These are phyloP conservation scores for Brachionus asplanchnoidis DNA, from an alignment of 1,140 invertebrate species.

Conservation along the genomic window DNA sequence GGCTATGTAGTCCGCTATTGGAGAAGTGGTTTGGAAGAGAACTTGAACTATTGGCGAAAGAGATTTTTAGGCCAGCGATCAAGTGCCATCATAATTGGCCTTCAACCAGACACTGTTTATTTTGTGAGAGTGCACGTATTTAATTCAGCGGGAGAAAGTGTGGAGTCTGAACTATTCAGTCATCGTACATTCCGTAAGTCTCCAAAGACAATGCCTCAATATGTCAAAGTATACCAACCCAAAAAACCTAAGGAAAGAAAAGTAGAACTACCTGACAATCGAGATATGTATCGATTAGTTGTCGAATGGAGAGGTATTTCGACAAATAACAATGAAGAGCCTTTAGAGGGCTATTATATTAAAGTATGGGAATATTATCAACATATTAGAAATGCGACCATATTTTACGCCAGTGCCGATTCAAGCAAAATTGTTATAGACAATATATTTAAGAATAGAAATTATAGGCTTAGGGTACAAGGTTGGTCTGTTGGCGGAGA, in stretches of 20 bases:
- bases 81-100: conserved; percentile 77
- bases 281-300: conserved; percentile 57
- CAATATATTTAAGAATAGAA: conserved; percentile 39
- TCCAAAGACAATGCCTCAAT: conserved; percentile 83
- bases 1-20: conserved; percentile 41
- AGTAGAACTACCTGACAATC: conserved; percentile 39
- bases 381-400: conserved; percentile 34
- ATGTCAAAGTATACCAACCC: conserved; percentile 67
- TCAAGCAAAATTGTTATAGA: background rate
- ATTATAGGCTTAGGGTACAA: conserved; percentile 68
- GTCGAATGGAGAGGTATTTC: conserved; percentile 84
- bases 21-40: conserved; percentile 1
- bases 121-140: conserved; percentile 88
- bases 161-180: conserved; percentile 79
- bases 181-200: conserved; percentile 63
- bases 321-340: conserved; percentile 76
- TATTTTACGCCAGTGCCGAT: background rate
- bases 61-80: conserved; percentile 44
- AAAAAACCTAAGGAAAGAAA: conserved; percentile 29
- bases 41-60: conserved; percentile 36
- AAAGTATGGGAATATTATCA: conserved; percentile 42
- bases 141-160: conserved; percentile 86
- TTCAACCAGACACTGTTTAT: conserved; percentile 87
- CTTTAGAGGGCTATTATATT: conserved; percentile 73
- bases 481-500: conserved; percentile 88